phyloP scores from a whole-genome alignment of 2,797 vertebrate genomes.

The Uromys caudimaculatus region DNA sequence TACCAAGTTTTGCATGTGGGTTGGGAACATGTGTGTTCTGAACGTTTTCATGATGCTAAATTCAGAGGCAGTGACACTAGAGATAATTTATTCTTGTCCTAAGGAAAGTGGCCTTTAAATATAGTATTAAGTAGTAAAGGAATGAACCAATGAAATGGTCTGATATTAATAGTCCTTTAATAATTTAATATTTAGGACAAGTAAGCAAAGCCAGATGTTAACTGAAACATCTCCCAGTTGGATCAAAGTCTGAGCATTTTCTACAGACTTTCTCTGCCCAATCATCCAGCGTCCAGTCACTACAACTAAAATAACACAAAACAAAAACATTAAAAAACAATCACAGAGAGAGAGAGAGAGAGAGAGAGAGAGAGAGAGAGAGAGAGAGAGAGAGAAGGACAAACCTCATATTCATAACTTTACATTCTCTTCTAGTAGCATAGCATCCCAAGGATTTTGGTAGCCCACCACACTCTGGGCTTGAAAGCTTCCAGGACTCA shows the following conservation, averaged over 20 bases:
- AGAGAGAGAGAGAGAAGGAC: too few relatives aligned
- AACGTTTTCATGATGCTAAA: background rate
- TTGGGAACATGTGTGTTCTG: too few relatives aligned
- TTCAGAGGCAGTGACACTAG: background rate
- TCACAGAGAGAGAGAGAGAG: background rate
- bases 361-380: too few relatives aligned
- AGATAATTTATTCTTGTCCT: background rate
- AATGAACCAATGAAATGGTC: constrained; percentile 47
- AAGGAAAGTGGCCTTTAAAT: constrained; percentile 39
- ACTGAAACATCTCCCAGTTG: constrained; percentile 36
- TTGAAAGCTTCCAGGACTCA: constrained; percentile 61
- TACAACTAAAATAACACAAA: background rate
- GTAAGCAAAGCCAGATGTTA: constrained; percentile 78
- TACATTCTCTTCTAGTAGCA: constrained; percentile 50
- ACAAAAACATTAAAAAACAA: constrained; percentile 11
- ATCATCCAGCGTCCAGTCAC: background rate
- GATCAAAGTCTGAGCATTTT: constrained; percentile 53
- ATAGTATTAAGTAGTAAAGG: constrained; percentile 47
- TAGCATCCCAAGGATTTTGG: constrained; percentile 38
- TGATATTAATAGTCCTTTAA: constrained; percentile 71
- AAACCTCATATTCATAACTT: constrained; percentile 13
- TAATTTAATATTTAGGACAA: constrained; percentile 74
- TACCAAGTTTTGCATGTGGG: background rate
- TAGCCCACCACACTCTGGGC: constrained; percentile 59
- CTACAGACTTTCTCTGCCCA: background rate